Evolutionary conservation across 1,140 invertebrate species (phyloP), one percentile per base, ranked within the genome.

Genomic region (Oscheius sp.): DNA sequence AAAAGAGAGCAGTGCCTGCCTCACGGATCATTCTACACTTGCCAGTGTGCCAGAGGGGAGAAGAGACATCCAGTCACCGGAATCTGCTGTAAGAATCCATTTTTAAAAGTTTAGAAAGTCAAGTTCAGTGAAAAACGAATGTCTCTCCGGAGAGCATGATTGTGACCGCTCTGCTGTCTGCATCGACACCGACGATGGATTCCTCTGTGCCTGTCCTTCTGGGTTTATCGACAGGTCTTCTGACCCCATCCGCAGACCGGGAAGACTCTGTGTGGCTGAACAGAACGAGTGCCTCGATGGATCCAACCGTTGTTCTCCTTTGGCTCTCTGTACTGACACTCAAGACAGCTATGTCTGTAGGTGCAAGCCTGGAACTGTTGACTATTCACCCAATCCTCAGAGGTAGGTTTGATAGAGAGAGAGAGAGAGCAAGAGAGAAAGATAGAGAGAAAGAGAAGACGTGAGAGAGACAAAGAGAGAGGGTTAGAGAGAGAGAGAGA

Each of bases 341-440:
- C 74, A 77, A 13, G 83, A 85, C 38, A 59, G 74, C 3, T 86
- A 77, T 67, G 78, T 82, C 2, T 87, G 86, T 75, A 62, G 79
- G 23, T 87, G 86, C 76, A 84, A 85, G 46, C 72, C 78, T 52
- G 86, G 86, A 20, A 87, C 65, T 76, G 77, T 83, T 34, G 82
- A 83, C 65, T 83, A 79, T 52, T 84, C 32, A 13, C 61, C 61
- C 32, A 63, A 63, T 63, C 26, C 61, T 13, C 61, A 63, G 61
- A 67, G 63, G 55, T 69, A 3, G 10, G n/a, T 64, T 13, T 34
- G 3, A n/a, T 26, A 15, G n/a, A n/a, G n/a, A n/a, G n/a, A n/a
- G n/a, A n/a, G n/a, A n/a, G n/a, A n/a, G n/a, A n/a, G n/a, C n/a
- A n/a, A n/a, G n/a, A n/a, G n/a, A n/a, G n/a, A n/a, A n/a, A n/a